Evolutionary conservation across 2,797 vertebrate genomes (phyloP).

Genomic region (Enteromius unitaeniatus): DNA sequence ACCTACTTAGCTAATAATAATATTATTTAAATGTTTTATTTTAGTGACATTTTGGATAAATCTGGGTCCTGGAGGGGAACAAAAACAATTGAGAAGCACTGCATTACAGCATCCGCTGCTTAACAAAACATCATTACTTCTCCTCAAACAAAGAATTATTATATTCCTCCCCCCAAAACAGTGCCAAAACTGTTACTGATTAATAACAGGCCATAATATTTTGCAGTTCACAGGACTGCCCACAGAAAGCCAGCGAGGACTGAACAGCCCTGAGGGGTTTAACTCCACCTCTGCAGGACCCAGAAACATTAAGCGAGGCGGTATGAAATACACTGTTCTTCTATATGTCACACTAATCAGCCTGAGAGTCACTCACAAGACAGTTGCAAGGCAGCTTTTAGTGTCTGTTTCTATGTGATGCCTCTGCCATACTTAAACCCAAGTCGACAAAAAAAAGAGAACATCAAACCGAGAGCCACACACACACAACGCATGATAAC

Average conservation of each 20-base stretch:
- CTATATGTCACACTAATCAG: constrained; percentile 5
- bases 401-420: background rate
- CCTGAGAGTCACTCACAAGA: background rate
- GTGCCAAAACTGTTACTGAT: constrained; percentile 1
- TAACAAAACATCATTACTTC: background rate
- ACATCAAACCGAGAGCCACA: constrained; percentile 3
- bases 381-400: constrained; percentile 23
- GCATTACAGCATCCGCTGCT: background rate
- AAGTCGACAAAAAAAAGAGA: background rate
- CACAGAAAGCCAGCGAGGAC: background rate
- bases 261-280: constrained; percentile 7
- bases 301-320: constrained; percentile 14
- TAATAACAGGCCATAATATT: background rate
- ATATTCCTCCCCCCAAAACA: constrained; percentile 4
- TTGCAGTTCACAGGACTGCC: constrained; percentile 17
- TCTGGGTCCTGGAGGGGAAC: background rate
- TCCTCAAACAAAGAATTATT: background rate
- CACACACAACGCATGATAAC: background rate
- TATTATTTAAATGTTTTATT: background rate
- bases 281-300: constrained; percentile 19
- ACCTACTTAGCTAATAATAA: background rate
- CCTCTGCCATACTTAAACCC: constrained; percentile 8
- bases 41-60: background rate
- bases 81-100: background rate
- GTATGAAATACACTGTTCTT: background rate